Conservation (phyloP, 2,797 vertebrate genomes). For the Acomys russatus region DNA sequence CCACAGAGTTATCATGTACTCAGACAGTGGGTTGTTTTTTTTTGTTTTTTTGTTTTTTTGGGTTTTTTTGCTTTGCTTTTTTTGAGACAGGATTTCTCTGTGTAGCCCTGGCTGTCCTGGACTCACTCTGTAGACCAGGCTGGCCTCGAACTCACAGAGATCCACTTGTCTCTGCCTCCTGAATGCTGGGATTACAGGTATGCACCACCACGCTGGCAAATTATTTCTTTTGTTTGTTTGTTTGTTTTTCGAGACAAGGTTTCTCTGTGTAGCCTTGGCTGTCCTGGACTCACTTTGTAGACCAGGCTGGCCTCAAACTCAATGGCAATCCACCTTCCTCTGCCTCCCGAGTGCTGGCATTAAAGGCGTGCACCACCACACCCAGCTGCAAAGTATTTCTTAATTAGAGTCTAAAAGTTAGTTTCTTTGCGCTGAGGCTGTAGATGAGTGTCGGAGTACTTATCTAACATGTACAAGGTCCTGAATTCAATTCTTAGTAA, state of each 20-base stretch:
- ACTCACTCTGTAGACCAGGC: background rate
- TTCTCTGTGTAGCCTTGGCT: too few relatives aligned
- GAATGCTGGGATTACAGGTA: background rate
- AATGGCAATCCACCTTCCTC: background rate
- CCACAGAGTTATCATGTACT: conserved; percentile 36
- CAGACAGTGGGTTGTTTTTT: conserved; percentile 65
- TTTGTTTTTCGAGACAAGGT: too few relatives aligned
- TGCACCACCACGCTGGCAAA: background rate
- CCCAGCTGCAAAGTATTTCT: conserved; percentile 19
- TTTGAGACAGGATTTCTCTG: background rate
- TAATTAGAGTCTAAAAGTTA: conserved; percentile 64
- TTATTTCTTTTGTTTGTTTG: too few relatives aligned
- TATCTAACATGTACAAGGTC: background rate
- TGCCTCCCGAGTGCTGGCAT: background rate
- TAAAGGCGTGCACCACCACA: background rate
- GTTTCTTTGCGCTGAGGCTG: background rate
- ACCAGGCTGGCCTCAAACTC: background rate
- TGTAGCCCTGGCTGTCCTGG: background rate
- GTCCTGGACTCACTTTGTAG: background rate
- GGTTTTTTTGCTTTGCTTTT: background rate
- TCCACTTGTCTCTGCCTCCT: background rate
- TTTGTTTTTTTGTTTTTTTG: conserved; percentile 15
- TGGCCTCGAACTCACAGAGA: background rate
- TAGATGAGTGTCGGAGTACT: background rate
- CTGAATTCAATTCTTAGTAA: background rate